Percentiles rank a stretch among this genome's conserved stretches.
Evolutionary conservation across 2,888 invertebrate species (phyloP).

Genomic region (Heliconius ismenius): DNA sequence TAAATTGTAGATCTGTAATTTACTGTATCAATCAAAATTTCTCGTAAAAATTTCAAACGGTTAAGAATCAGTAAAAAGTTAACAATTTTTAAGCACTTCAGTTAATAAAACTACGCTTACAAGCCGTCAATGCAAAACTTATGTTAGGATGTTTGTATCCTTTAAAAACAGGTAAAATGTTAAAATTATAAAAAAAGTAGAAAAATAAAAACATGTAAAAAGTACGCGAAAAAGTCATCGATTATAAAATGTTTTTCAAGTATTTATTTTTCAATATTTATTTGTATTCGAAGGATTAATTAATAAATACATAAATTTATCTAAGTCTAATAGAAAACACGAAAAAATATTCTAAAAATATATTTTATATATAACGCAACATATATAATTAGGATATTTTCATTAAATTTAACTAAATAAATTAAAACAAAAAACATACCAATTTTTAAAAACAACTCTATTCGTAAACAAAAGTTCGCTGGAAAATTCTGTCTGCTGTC

Average conservation of each 20-base stretch:
- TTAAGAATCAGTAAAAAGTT: not conserved
- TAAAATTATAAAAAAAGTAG: not conserved
- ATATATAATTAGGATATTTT: not conserved
- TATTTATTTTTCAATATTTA: not conserved
- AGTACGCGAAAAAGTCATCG: not conserved
- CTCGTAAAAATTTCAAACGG: not conserved
- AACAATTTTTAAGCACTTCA: too few species aligned
- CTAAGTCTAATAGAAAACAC: not conserved
- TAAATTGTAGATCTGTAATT: too few species aligned
- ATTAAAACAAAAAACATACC: not conserved
- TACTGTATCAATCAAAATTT: too few species aligned
- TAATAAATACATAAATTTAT: not conserved
- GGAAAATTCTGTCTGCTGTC: not conserved
- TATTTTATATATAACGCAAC: too few species aligned
- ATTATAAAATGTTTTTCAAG: too few species aligned
- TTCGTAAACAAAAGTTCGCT: slow-evolving; percentile 12
- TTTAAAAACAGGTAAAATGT: not conserved
- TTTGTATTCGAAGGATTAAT: not conserved
- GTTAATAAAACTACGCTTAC: too few species aligned
- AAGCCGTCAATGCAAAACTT: not conserved
- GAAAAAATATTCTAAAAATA: not conserved
- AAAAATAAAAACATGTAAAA: not conserved
- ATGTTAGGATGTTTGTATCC: not conserved
- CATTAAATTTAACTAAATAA: not conserved
- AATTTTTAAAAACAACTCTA: not conserved